A percentile compares a stretch with the other conserved stretches of the same genome.
phyloP scores from a whole-genome alignment of 2,797 vertebrate genomes.

The Balearica regulorum region DNA sequence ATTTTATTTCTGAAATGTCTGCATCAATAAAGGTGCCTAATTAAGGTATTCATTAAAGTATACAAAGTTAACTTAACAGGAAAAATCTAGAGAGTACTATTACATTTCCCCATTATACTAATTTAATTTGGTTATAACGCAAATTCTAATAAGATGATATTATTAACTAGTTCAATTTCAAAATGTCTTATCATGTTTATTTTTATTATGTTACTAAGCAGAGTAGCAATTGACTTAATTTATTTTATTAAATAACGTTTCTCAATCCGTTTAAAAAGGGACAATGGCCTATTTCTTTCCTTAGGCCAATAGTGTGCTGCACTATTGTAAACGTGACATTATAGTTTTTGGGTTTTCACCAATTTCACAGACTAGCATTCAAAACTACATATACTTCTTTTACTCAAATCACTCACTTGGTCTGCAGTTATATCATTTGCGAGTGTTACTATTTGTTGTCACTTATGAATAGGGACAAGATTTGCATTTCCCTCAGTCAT shows the following conservation, averaged over 20 bases:
- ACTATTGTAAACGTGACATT: neutral
- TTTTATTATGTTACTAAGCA: conserved; percentile 51
- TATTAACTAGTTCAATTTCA: conserved; percentile 67
- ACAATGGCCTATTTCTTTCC: neutral
- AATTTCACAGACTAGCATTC: neutral
- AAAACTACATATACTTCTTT: fast-evolving
- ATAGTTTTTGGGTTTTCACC: neutral
- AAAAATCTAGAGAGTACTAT: conserved; percentile 33
- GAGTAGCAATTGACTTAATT: conserved; percentile 49
- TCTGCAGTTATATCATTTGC: fast-evolving
- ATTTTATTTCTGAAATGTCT: conserved; percentile 62
- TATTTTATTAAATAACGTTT: conserved; percentile 55
- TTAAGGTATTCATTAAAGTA: conserved; percentile 64
- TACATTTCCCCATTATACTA: conserved; percentile 57
- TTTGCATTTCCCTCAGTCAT: neutral
- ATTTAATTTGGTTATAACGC: conserved; percentile 52
- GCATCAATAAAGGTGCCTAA: conserved; percentile 63
- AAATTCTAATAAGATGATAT: conserved; percentile 61
- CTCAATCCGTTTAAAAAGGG: neutral
- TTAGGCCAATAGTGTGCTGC: fast-evolving
- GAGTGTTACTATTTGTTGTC: neutral
- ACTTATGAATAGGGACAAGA: neutral
- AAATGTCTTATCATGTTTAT: conserved; percentile 58
- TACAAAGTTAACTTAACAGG: conserved; percentile 58
- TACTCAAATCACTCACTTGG: neutral